Evolutionary conservation across 2,113 vertebrate species (phyloP), one percentile per base, ranked within the genome.

Genomic region (Archocentrus centrarchus): DNA sequence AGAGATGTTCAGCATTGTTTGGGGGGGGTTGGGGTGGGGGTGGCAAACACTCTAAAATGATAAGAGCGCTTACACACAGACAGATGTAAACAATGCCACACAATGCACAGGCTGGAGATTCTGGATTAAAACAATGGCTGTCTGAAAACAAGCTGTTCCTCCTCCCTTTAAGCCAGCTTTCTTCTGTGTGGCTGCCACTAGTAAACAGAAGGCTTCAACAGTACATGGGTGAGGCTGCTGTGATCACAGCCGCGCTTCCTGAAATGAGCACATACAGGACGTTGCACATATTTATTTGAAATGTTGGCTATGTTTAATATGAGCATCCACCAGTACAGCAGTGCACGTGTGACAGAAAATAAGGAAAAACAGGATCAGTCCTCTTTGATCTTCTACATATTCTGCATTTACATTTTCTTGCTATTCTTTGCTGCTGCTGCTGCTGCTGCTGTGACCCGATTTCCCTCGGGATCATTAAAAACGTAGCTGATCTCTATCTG

Each of bases 391-490:
- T 63, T 27, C 30, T 66, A 53, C 41, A 59, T 75, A 37, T 61
- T 79, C 68, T 80, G 35, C 44, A 20, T 78, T 87, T 85, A 77
- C 59, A 77, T 73, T 78, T 77, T 63, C 59, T 58, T 78, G 63
- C 60, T 77, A 37, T 75, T 62, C 64, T 82, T 30, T 62, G 81
- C 3, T 37, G 81, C 76, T 37, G 57, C 3, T 37, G 81, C 76
- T 37, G 57, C 82, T 7, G 22, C 76, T 37, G 57, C 82, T 7
- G 22, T 88, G 90, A 91, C 90, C 90, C 79, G 86, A 37, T 91
- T 92, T 89, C 76, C 70, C 76, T 10, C 11, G n/a, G 85, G 80
- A 89, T 89, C 84, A 90, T 91, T 86, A 85, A 87, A 89, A 80
- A 88, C 84, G 63, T 68, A 78, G 73, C 64, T 59, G 84, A 86